Evolutionary conservation across 1,140 invertebrate genomes (phyloP).

Genomic region (Cotesia vestalis): DNA sequence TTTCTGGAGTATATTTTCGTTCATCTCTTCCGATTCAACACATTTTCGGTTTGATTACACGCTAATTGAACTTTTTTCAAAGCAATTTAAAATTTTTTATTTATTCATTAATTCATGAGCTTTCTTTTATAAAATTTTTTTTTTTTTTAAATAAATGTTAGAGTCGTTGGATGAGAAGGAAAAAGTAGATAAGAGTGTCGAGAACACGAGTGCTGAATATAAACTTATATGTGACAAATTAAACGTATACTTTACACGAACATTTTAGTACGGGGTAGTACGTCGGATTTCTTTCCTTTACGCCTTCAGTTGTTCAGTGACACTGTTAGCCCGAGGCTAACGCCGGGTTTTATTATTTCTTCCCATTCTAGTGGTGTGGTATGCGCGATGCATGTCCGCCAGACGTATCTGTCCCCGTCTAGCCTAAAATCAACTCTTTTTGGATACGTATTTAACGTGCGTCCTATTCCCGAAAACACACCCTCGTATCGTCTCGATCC

Average conservation of each 20-base stretch:
- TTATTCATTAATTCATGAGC: too few species aligned
- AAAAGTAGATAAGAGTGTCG: neutral
- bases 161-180: neutral
- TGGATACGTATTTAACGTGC: slow-evolving; percentile 35
- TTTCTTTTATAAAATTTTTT: neutral
- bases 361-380: neutral
- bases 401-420: slow-evolving; percentile 29
- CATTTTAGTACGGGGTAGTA: neutral
- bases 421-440: slow-evolving; percentile 34
- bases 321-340: slow-evolving; percentile 27
- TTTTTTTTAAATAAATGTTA: neutral
- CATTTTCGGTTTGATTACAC: too few species aligned
- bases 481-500: neutral
- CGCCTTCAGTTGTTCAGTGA: slow-evolving; percentile 13
- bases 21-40: too few species aligned
- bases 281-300: slow-evolving; percentile 13
- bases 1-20: too few species aligned
- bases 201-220: neutral
- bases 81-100: too few species aligned
- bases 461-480: slow-evolving; percentile 24
- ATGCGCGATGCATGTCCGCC: slow-evolving; percentile 15
- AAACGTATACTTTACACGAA: slow-evolving; percentile 27
- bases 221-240: slow-evolving; percentile 43
- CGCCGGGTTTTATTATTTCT: slow-evolving; percentile 42
- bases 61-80: too few species aligned